phyloP scores from a whole-genome alignment of 2,888 invertebrate genomes.

The Trachelus troglodyta region DNA sequence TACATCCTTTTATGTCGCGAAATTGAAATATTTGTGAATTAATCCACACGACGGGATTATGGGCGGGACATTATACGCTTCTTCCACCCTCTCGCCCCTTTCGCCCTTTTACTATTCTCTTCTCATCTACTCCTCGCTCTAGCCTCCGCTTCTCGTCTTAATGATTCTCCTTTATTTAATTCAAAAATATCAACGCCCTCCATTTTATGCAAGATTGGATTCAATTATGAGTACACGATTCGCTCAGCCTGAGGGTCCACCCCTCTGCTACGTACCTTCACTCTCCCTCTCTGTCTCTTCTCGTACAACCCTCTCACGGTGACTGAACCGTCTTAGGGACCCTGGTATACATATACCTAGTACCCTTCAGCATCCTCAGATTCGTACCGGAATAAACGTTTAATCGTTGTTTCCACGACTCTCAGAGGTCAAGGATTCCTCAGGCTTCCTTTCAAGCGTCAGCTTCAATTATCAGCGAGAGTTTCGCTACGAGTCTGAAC shows the following conservation, averaged over 20 bases:
- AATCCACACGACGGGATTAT: conserved; percentile 62
- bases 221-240: conserved; percentile 34
- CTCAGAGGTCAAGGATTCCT: background rate
- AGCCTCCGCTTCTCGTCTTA: conserved; percentile 34
- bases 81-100: conserved; percentile 19
- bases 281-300: background rate
- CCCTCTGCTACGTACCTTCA: background rate
- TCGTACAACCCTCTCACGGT: background rate
- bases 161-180: conserved; percentile 51
- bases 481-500: conserved; percentile 11
- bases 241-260: background rate
- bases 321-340: background rate
- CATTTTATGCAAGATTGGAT: conserved; percentile 51
- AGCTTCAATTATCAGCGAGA: background rate
- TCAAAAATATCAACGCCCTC: conserved; percentile 48
- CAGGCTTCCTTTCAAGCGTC: background rate
- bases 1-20: conserved; percentile 65
- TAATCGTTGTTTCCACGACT: background rate
- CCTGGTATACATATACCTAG: background rate
- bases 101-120: background rate
- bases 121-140: conserved; percentile 21
- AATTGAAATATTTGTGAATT: conserved; percentile 67
- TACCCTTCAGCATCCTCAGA: background rate
- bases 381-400: background rate
- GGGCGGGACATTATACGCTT: conserved; percentile 50